Evolutionary conservation across 2,113 vertebrate genomes (phyloP).

Genomic region (Myotis davidii): DNA sequence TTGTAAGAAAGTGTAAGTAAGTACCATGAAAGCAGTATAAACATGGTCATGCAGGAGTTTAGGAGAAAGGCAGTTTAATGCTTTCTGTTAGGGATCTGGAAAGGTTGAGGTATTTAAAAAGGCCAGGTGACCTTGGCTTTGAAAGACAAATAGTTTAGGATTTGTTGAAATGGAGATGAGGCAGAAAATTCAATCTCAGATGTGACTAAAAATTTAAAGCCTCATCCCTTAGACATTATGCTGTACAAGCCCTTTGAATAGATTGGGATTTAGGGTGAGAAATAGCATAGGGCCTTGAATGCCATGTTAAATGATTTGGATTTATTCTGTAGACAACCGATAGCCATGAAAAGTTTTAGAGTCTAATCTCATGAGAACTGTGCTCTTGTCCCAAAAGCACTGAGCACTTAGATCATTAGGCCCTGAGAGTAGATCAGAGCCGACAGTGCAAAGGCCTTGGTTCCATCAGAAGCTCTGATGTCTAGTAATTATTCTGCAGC

Average conservation of each 20-base stretch:
- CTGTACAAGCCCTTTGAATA: not conserved
- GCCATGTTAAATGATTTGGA: not conserved
- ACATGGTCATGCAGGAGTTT: not conserved
- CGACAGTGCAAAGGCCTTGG: not conserved
- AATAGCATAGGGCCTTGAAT: not conserved
- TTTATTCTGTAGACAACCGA: conserved; percentile 19
- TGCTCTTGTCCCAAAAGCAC: not conserved
- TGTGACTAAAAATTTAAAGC: conserved; percentile 13
- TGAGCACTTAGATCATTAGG: not conserved
- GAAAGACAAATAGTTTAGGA: not conserved
- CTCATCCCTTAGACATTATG: conserved; percentile 21
- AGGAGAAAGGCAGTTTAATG: not conserved
- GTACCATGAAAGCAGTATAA: not conserved
- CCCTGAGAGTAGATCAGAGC: conserved; percentile 43
- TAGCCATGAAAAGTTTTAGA: not conserved
- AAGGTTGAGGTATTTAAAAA: not conserved
- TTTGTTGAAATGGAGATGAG: conserved; percentile 24
- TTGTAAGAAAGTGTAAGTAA: not conserved
- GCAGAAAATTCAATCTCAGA: conserved; percentile 20
- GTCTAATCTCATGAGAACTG: not conserved
- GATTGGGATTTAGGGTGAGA: not conserved
- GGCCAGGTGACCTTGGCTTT: not conserved
- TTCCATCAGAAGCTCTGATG: conserved; percentile 29
- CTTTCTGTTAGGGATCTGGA: conserved; percentile 30
- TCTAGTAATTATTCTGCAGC: conserved; percentile 26